phyloP scores from a whole-genome alignment of 2,888 invertebrate genomes.

The Parelbella ahira region DNA sequence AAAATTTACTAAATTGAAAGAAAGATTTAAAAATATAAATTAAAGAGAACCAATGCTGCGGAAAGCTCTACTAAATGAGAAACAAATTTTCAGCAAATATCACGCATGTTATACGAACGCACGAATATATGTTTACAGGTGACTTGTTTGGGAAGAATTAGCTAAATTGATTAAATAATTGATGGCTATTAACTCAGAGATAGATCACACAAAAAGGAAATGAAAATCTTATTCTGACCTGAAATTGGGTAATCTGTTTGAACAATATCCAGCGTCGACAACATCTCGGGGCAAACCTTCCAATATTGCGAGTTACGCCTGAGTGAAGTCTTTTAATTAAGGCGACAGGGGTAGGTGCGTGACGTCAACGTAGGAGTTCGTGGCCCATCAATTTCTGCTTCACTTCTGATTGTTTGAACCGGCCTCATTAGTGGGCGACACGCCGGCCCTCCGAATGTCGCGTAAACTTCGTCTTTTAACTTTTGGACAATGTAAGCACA shows the following conservation, averaged over 20 bases:
- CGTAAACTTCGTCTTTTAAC: constrained; percentile 4
- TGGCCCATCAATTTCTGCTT: constrained; percentile 65
- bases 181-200: no score
- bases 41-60: no score
- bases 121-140: no score
- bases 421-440: constrained; percentile 51
- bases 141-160: no score
- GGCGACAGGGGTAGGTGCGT: constrained; percentile 38
- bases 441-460: no score
- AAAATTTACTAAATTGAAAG: no score
- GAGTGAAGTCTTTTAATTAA: constrained; percentile 78
- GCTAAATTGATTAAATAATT: no score
- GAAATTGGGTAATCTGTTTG: constrained; percentile 13
- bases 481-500: constrained; percentile 9
- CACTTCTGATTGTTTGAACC: constrained; percentile 66
- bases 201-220: constrained; percentile 6
- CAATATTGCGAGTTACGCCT: constrained; percentile 68
- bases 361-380: constrained; percentile 40
- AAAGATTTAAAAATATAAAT: no score
- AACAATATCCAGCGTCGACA: constrained; percentile 18
- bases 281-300: constrained; percentile 46
- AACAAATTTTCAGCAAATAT: no score
- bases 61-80: no score
- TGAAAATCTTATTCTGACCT: constrained; percentile 4
- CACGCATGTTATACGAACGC: no score